Percentiles rank a stretch among this genome's conserved stretches.
phyloP scores from a whole-genome alignment of 1,140 invertebrate species.

The Coenobita brevimanus region DNA sequence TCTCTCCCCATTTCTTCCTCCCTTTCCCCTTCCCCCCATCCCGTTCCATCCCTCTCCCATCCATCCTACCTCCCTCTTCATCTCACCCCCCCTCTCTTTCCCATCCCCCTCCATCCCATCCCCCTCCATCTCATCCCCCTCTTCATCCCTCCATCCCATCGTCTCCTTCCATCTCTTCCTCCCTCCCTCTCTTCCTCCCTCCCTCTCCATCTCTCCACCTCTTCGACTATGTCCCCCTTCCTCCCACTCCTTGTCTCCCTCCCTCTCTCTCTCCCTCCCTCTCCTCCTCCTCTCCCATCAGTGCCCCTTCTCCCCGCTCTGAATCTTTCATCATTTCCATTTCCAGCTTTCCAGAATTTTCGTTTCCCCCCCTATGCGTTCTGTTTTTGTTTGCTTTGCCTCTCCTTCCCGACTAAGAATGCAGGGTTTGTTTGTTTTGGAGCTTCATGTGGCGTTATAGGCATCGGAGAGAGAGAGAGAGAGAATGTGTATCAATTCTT shows the following conservation, averaged over 20 bases:
- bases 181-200: not conserved
- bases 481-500: too few relatives aligned
- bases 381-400: too few relatives aligned
- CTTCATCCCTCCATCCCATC: not conserved
- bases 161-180: not conserved
- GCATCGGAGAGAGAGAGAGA: too few relatives aligned
- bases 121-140: not conserved
- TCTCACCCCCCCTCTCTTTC: not conserved
- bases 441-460: too few relatives aligned
- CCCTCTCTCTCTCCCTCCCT: not conserved
- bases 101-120: not conserved
- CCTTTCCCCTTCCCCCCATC: not conserved
- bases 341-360: conserved; percentile 49
- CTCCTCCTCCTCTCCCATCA: conserved; percentile 8
- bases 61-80: conserved; percentile 1
- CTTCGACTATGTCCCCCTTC: too few relatives aligned
- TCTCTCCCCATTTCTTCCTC: not conserved
- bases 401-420: too few relatives aligned
- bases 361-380: conserved; percentile 6
- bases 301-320: conserved; percentile 23
- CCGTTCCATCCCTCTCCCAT: not conserved
- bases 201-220: too few relatives aligned
- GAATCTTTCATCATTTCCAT: conserved; percentile 58
- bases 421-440: too few relatives aligned
- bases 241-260: too few relatives aligned